Evolutionary conservation across 2,113 vertebrate species (phyloP).

Genomic region (Rhea pennata): DNA sequence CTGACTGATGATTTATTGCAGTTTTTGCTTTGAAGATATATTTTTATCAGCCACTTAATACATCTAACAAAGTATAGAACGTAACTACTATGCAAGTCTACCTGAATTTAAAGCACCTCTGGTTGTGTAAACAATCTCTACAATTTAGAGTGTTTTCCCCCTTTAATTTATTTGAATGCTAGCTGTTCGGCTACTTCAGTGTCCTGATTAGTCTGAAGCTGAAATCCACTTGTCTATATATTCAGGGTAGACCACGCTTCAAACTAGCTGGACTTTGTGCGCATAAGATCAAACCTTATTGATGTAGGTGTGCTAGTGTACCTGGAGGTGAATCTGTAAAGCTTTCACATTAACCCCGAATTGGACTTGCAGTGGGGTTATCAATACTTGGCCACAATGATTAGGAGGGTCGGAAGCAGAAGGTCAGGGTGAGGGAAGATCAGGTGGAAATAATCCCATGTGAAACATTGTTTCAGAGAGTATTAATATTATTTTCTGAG

Average conservation of each 20-base stretch:
- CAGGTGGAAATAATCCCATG: background rate
- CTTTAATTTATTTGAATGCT: background rate
- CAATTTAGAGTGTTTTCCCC: background rate
- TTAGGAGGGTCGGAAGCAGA: background rate
- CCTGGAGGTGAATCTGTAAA: background rate
- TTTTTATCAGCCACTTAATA: conserved; percentile 11
- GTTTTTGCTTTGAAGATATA: background rate
- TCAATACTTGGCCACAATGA: accelerated
- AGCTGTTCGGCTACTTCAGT: background rate
- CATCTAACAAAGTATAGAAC: background rate
- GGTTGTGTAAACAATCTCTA: background rate
- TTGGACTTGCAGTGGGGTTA: background rate
- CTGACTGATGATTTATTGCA: background rate
- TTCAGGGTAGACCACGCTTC: background rate
- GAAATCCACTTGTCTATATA: background rate
- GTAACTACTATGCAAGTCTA: background rate
- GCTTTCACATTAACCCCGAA: background rate
- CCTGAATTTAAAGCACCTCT: conserved; percentile 1
- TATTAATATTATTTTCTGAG: background rate
- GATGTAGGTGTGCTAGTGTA: background rate
- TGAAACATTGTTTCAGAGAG: background rate
- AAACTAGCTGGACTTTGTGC: background rate
- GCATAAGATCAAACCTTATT: background rate
- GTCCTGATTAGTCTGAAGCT: background rate
- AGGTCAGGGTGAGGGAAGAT: background rate